Conservation (phyloP, 2,113 vertebrate genomes). For the Romanogobio albipinnatus region DNA sequence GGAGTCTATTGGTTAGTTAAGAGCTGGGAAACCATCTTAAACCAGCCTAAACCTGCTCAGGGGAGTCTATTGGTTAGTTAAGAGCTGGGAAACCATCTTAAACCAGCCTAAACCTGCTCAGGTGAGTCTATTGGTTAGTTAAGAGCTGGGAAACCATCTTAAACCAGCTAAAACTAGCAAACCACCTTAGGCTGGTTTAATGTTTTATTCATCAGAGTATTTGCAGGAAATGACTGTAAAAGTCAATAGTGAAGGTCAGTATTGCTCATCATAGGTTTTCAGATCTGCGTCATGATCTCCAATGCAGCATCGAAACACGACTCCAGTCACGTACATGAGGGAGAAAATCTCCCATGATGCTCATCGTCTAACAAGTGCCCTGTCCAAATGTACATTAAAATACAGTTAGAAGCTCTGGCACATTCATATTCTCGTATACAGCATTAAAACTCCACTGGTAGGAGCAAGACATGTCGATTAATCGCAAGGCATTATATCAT, state of each 20-base stretch:
- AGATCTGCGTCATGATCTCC: conserved; percentile 32
- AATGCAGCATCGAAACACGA: conserved; percentile 32
- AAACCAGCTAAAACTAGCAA: background rate
- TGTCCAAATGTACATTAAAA: background rate
- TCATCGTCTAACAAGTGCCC: background rate
- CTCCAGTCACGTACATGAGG: conserved; percentile 35
- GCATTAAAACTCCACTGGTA: background rate
- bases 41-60: background rate
- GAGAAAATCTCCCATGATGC: conserved; percentile 28
- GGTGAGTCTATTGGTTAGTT: background rate
- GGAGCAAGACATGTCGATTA: background rate
- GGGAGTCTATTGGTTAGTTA: background rate
- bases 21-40: background rate
- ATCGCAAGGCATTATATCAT: background rate
- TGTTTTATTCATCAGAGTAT: background rate
- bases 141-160: background rate
- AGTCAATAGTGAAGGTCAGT: background rate
- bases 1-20: background rate
- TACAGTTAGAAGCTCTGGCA: background rate
- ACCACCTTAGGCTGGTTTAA: background rate
- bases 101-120: background rate
- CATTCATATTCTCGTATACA: background rate
- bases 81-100: background rate
- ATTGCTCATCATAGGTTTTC: background rate
- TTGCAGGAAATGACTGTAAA: background rate